Conservation (phyloP, 53 echinoderm and acorn worm genomes). For the Temnopleurus reevesii region DNA sequence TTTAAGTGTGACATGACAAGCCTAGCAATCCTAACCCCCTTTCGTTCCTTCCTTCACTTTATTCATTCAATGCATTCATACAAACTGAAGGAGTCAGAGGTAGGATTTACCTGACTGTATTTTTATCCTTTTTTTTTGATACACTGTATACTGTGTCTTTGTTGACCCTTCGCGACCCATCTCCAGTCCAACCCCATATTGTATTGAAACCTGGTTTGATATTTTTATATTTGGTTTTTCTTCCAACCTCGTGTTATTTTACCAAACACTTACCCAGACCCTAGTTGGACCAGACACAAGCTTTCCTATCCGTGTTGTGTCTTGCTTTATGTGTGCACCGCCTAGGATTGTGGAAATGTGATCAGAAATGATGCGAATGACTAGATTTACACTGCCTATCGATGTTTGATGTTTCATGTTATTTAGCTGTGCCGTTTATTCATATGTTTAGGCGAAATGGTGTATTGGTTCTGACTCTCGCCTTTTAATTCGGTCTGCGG, state of each 20-base stretch:
- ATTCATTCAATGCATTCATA: not conserved
- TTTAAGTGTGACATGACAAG: slow-evolving; percentile 56
- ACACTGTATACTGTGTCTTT: slow-evolving; percentile 40
- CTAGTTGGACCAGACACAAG: slow-evolving; percentile 59
- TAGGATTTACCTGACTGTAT: slow-evolving; percentile 42
- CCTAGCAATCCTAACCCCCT: slow-evolving; percentile 16
- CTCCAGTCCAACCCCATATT: not conserved
- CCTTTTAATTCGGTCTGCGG: no score
- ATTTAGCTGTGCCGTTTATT: no score
- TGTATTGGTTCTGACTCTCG: no score
- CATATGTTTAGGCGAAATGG: no score
- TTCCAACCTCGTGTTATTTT: slow-evolving; percentile 41
- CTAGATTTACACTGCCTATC: not conserved
- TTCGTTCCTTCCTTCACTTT: slow-evolving; percentile 42
- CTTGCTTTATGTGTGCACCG: slow-evolving; percentile 42
- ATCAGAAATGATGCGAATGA: not conserved
- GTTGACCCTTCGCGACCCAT: slow-evolving; percentile 24
- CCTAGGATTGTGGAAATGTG: slow-evolving; percentile 20
- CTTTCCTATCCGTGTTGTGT: slow-evolving; percentile 36
- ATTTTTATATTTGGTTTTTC: slow-evolving; percentile 26
- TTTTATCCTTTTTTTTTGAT: slow-evolving; percentile 12
- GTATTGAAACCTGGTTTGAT: slow-evolving; percentile 48
- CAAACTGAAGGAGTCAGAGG: slow-evolving; percentile 50
- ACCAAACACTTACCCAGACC: slow-evolving; percentile 61
- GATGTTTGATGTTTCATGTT: not conserved